These are phyloP conservation scores for Strigamia maritima DNA, from an alignment of 2,888 invertebrate species.

Conservation along the genomic window DNA sequence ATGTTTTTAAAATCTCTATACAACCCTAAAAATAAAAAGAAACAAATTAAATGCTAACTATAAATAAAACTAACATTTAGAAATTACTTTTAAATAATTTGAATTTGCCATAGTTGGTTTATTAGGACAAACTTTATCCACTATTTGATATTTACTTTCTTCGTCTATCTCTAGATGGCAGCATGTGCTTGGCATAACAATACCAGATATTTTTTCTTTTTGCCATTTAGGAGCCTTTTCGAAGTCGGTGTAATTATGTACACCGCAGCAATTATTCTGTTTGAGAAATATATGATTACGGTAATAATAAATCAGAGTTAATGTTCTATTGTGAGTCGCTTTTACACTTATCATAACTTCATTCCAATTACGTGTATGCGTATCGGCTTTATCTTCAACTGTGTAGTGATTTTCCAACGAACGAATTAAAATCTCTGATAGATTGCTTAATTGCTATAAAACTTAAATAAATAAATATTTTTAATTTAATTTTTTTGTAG, in stretches of 20 bases:
- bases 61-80: neutral
- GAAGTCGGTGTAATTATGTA: slow-evolving; percentile 68
- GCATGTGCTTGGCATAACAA: slow-evolving; percentile 64
- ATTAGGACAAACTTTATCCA: neutral
- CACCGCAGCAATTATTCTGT: slow-evolving; percentile 64
- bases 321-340: no score
- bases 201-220: slow-evolving; percentile 52
- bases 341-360: slow-evolving; percentile 62
- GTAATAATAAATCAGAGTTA: neutral
- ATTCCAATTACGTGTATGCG: slow-evolving; percentile 67
- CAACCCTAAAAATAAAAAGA: slow-evolving; percentile 30
- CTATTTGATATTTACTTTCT: neutral
- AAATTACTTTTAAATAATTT: slow-evolving; percentile 24
- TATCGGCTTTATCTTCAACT: slow-evolving; percentile 58
- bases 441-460: neutral
- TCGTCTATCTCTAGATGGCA: slow-evolving; percentile 58
- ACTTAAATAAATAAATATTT: neutral
- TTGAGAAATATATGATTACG: neutral
- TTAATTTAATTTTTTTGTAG: neutral
- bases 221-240: slow-evolving; percentile 47
- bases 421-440: neutral
- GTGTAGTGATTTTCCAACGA: slow-evolving; percentile 46
- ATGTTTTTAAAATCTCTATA: slow-evolving; percentile 33
- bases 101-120: slow-evolving; percentile 24
- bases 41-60: neutral